A percentile compares a stretch with the other conserved stretches of the same genome.
phyloP scores from a whole-genome alignment of 2,113 vertebrate species.

The Jacana jacana region DNA sequence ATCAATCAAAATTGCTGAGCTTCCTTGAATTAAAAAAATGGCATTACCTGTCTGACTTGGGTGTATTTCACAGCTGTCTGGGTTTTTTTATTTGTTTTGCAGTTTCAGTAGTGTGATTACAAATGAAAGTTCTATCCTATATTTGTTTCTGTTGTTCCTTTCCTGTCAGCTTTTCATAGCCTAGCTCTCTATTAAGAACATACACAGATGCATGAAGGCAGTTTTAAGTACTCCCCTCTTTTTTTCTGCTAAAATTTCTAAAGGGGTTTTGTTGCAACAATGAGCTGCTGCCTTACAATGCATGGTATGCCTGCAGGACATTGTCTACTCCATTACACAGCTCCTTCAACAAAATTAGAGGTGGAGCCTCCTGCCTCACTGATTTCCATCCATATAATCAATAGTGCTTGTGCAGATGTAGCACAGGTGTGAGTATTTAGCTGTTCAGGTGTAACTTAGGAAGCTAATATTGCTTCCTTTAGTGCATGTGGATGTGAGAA shows the following conservation, averaged over 20 bases:
- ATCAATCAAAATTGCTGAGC: not conserved
- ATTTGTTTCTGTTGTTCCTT: not conserved
- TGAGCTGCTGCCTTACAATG: fast-evolving
- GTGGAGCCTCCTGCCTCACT: not conserved
- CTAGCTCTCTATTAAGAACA: not conserved
- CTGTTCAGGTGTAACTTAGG: not conserved
- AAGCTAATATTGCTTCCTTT: fast-evolving
- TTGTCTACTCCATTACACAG: not conserved
- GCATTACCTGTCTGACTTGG: not conserved
- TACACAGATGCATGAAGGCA: not conserved
- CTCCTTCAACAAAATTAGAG: not conserved
- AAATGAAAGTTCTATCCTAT: not conserved
- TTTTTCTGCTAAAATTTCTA: not conserved
- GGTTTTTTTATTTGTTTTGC: not conserved
- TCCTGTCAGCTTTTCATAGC: not conserved
- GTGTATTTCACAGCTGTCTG: not conserved
- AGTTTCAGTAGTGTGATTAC: not conserved
- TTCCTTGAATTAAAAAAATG: not conserved
- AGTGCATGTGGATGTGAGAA: fast-evolving
- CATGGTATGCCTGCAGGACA: not conserved
- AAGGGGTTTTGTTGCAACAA: not conserved
- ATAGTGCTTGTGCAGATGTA: not conserved
- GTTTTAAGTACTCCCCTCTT: not conserved
- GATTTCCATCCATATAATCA: not conserved
- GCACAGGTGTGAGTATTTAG: not conserved